A percentile compares a stretch with the other conserved stretches of the same genome.
phyloP scores from a whole-genome alignment of 2,113 vertebrate species.

The Atlantisia rogersi region DNA sequence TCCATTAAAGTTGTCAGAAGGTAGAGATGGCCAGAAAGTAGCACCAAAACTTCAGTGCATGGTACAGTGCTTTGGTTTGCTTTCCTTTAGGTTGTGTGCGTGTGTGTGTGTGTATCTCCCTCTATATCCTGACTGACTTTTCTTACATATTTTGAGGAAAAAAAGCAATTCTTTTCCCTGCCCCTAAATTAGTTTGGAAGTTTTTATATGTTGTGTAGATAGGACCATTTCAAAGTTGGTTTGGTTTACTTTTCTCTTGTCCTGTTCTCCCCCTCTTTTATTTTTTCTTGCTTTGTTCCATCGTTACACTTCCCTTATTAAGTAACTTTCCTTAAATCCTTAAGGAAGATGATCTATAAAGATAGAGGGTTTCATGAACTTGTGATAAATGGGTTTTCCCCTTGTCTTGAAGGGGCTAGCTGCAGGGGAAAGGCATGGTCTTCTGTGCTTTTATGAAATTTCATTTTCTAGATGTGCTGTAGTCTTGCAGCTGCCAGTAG shows the following conservation, averaged over 20 bases:
- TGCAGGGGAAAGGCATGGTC: background rate
- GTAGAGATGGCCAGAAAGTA: background rate
- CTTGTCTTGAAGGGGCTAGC: background rate
- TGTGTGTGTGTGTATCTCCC: rapidly evolving
- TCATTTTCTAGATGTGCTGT: background rate
- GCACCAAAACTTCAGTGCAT: background rate
- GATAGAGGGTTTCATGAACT: background rate
- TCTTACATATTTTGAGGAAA: background rate
- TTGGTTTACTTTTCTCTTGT: background rate
- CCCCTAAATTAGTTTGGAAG: background rate
- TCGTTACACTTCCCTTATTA: background rate
- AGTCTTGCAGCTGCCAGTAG: background rate
- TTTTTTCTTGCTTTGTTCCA: background rate
- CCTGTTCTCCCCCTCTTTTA: background rate
- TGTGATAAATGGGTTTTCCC: background rate
- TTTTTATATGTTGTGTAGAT: background rate
- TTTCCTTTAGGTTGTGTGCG: background rate
- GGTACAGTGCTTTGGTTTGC: background rate
- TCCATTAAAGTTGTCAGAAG: background rate
- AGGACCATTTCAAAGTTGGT: background rate
- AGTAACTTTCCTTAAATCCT: background rate
- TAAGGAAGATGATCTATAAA: background rate
- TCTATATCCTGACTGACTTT: background rate
- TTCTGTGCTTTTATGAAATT: background rate
- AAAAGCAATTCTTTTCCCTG: background rate